Evolutionary conservation across 2,797 vertebrate genomes (phyloP).

Genomic region (Falco biarmicus): DNA sequence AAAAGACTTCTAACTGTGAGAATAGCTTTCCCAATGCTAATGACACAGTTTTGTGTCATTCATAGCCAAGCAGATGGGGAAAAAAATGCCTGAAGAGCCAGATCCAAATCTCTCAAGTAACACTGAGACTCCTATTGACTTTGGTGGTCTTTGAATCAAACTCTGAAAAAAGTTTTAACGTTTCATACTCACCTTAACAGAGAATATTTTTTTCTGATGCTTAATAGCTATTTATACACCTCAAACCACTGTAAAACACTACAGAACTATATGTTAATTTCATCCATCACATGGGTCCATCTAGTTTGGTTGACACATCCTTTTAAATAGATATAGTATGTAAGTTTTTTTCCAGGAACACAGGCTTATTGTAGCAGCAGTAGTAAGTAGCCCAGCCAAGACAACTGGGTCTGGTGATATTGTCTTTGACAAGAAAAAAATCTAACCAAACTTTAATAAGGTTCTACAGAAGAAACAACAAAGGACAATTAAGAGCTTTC

Average conservation of each 20-base stretch:
- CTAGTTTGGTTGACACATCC: neutral
- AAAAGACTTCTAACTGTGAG: neutral
- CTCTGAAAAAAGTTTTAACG: neutral
- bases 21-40: conserved; percentile 8
- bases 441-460: neutral
- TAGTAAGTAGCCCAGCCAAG: neutral
- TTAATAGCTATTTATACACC: neutral
- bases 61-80: neutral
- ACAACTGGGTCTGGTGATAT: neutral
- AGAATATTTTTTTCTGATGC: neutral
- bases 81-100: neutral
- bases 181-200: neutral
- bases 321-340: neutral
- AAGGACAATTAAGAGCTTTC: neutral
- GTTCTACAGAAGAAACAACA: neutral
- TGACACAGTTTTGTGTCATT: neutral
- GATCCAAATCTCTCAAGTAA: neutral
- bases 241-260: neutral
- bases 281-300: neutral
- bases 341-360: neutral
- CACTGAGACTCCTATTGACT: neutral
- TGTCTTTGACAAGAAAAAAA: neutral
- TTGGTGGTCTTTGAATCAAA: neutral
- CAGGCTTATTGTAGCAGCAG: neutral
- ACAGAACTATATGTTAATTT: neutral